These are phyloP conservation scores for Drosophila pseudoananassae DNA, from an alignment of 1,140 invertebrate genomes.

Conservation along the genomic window DNA sequence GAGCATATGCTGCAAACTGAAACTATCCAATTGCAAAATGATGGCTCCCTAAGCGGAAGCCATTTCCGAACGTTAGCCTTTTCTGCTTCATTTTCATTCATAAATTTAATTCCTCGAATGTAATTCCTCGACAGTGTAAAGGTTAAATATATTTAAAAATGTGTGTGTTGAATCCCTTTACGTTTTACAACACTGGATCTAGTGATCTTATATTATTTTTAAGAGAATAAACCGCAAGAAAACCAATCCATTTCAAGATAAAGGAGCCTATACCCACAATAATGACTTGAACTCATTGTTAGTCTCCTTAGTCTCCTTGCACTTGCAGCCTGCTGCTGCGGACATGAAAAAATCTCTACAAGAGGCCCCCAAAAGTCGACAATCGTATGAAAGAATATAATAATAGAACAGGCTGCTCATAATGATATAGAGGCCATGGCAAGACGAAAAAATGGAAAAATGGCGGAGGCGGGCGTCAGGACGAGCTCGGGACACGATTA, in stretches of 20 bases:
- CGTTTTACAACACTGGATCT: no score
- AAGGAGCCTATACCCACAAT: conserved; percentile 8
- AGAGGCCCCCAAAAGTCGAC: conserved; percentile 48
- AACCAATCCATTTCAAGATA: not conserved
- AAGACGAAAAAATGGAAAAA: conserved; percentile 12
- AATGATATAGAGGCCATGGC: conserved; percentile 38
- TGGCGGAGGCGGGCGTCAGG: not conserved
- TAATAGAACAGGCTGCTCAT: conserved; percentile 53
- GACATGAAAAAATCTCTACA: conserved; percentile 58
- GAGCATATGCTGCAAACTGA: conserved; percentile 44
- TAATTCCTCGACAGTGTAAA: no score
- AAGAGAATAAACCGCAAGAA: no score
- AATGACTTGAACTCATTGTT: conserved; percentile 48
- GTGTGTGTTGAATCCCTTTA: no score
- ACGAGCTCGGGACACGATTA: conserved; percentile 40
- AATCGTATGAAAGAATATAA: conserved; percentile 67
- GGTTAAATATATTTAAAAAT: no score
- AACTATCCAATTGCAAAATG: conserved; percentile 22
- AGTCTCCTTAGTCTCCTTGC: conserved; percentile 64
- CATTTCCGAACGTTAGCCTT: not conserved
- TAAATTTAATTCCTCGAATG: no score
- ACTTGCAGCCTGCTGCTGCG: conserved; percentile 60
- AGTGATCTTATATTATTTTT: no score
- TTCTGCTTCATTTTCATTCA: no score
- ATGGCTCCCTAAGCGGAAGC: conserved; percentile 4